These are phyloP conservation scores for Sphenodon punctatus DNA, from an alignment of 2,797 vertebrate species.

Conservation along the genomic window DNA sequence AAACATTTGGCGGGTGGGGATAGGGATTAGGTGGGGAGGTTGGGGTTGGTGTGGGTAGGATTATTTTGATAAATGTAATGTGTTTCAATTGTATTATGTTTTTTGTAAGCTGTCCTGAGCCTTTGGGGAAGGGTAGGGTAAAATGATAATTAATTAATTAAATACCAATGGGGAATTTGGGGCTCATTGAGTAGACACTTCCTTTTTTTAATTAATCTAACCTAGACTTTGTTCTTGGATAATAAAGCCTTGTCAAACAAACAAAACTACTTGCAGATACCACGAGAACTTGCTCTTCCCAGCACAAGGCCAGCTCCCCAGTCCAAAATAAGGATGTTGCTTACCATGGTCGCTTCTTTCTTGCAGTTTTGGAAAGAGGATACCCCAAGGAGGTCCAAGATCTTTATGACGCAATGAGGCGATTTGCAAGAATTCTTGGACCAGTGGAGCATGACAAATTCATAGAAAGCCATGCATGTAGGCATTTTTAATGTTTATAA, in stretches of 20 bases:
- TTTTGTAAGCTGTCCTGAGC: too few species aligned
- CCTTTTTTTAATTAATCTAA: background rate
- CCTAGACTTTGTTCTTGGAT: background rate
- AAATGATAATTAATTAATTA: too few species aligned
- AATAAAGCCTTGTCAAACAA: background rate
- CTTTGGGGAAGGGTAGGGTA: too few species aligned
- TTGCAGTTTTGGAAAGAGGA: slow-evolving; percentile 87
- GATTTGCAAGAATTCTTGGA: slow-evolving; percentile 91
- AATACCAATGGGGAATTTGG: background rate
- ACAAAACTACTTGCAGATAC: background rate
- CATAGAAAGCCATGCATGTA: slow-evolving; percentile 95
- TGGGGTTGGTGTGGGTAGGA: too few species aligned
- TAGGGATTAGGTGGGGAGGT: too few species aligned
- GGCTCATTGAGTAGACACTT: background rate
- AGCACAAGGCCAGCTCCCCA: background rate
- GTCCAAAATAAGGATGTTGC: background rate
- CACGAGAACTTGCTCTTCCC: background rate
- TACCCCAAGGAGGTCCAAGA: slow-evolving; percentile 98
- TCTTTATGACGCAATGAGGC: slow-evolving; percentile 91
- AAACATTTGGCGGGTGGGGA: too few species aligned
- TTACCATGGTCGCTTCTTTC: background rate
- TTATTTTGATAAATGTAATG: too few species aligned
- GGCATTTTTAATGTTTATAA: slow-evolving; percentile 63
- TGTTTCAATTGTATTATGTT: too few species aligned
- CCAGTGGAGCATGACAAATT: slow-evolving; percentile 95